phyloP scores from a whole-genome alignment of 2,113 vertebrate species.

The Rana temporaria region DNA sequence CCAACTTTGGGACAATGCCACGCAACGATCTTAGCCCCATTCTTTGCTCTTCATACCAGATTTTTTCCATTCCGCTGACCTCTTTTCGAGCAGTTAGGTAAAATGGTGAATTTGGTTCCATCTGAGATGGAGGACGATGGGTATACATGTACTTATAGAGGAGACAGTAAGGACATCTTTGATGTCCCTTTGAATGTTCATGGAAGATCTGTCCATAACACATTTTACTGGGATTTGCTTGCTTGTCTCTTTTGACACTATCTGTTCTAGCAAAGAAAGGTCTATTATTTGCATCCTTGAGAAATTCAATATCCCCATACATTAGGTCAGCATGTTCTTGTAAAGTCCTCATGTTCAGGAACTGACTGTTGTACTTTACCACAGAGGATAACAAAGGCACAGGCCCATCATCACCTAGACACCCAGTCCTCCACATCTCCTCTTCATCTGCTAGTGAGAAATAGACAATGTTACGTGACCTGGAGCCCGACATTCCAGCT shows the following conservation, averaged over 20 bases:
- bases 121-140: conserved; percentile 55
- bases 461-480: conserved; percentile 60
- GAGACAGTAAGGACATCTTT: conserved; percentile 62
- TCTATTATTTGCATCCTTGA: conserved; percentile 66
- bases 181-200: conserved; percentile 61
- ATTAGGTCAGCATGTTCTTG: conserved; percentile 62
- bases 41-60: conserved; percentile 66
- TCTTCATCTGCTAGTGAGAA: conserved; percentile 66
- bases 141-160: conserved; percentile 65
- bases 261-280: conserved; percentile 65
- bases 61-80: conserved; percentile 22
- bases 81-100: conserved; percentile 62
- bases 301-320: conserved; percentile 63
- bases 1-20: conserved; percentile 62
- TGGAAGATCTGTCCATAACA: conserved; percentile 63
- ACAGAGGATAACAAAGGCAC: conserved; percentile 59
- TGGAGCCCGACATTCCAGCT: conserved; percentile 62
- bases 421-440: conserved; percentile 64
- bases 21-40: conserved; percentile 63
- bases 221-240: conserved; percentile 5
- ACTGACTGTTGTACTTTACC: conserved; percentile 71
- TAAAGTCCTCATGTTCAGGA: conserved; percentile 66
- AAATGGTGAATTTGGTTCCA: conserved; percentile 63
- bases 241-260: conserved; percentile 64
- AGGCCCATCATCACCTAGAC: conserved; percentile 61